Conservation (phyloP, 2,888 invertebrate species). For the Crocallis elinguaria region DNA sequence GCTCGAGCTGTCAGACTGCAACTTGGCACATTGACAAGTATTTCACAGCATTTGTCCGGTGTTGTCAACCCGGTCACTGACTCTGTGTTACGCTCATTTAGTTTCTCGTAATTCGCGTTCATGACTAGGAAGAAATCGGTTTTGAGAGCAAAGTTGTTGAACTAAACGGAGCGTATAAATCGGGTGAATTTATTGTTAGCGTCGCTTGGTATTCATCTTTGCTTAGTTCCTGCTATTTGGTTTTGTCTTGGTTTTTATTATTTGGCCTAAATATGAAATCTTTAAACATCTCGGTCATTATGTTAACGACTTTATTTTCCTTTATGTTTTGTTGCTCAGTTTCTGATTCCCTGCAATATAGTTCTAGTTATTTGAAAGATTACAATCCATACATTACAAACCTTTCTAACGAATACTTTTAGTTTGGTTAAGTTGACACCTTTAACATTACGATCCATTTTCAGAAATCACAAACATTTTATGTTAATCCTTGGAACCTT, state of each 20-base stretch:
- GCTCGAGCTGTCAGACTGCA: not conserved
- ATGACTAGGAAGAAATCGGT: constrained; percentile 32
- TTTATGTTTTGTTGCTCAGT: no score
- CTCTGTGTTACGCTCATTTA: constrained; percentile 48
- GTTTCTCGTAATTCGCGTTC: constrained; percentile 29
- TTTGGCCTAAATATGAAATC: no score
- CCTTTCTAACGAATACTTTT: no score
- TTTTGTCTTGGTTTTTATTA: not conserved
- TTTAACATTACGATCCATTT: not conserved
- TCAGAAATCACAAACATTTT: not conserved
- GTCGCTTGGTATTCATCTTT: constrained; percentile 4
- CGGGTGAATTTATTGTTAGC: constrained; percentile 19
- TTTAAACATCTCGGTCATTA: no score
- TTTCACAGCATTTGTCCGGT: constrained; percentile 67
- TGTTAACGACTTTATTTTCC: no score
- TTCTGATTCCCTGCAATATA: no score
- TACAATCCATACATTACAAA: no score
- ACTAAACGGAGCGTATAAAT: constrained; percentile 30
- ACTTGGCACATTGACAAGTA: constrained; percentile 77
- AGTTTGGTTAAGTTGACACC: no score
- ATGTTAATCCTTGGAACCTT: not conserved
- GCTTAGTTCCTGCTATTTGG: not conserved
- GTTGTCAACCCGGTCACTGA: constrained; percentile 70
- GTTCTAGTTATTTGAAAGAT: no score
- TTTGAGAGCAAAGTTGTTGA: constrained; percentile 35